phyloP scores from a whole-genome alignment of 2,888 invertebrate genomes.

The Thysanoteuthis rhombus region DNA sequence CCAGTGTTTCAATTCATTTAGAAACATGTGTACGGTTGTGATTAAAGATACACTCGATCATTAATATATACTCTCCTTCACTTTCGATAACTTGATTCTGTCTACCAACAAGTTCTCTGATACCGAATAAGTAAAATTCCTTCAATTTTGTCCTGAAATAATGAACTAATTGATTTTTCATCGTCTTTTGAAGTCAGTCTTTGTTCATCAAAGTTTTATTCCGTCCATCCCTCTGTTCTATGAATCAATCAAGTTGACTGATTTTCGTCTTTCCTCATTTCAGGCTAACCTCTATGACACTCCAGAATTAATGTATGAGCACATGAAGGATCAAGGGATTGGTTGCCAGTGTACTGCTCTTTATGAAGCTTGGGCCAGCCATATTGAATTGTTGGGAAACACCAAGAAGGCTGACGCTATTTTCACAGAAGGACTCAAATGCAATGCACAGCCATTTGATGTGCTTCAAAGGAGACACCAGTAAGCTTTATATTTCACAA shows the following conservation, averaged over 20 bases:
- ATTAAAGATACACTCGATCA: no score
- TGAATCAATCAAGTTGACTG: neutral
- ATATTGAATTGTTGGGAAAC: slow-evolving; percentile 84
- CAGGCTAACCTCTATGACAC: slow-evolving; percentile 68
- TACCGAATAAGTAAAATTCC: no score
- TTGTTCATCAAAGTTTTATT: no score
- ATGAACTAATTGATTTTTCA: no score
- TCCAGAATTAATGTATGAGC: slow-evolving; percentile 75
- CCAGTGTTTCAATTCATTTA: no score
- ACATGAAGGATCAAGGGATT: slow-evolving; percentile 82
- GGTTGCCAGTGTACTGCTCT: slow-evolving; percentile 84
- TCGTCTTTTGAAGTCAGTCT: no score
- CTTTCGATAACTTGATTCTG: no score
- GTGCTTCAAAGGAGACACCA: slow-evolving; percentile 68
- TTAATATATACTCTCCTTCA: no score
- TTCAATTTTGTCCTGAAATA: no score
- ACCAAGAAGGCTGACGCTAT: slow-evolving; percentile 85
- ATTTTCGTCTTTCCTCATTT: slow-evolving; percentile 35
- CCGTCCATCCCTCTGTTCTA: neutral
- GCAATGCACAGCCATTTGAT: slow-evolving; percentile 82
- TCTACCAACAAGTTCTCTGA: no score
- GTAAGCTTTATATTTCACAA: slow-evolving; percentile 43
- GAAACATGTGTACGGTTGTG: no score
- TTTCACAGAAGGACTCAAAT: slow-evolving; percentile 80
- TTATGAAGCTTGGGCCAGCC: slow-evolving; percentile 90